Percentiles rank a stretch among this genome's conserved stretches.
These are phyloP conservation scores for Promerops cafer DNA, from an alignment of 2,113 vertebrate species.

Conservation along the genomic window DNA sequence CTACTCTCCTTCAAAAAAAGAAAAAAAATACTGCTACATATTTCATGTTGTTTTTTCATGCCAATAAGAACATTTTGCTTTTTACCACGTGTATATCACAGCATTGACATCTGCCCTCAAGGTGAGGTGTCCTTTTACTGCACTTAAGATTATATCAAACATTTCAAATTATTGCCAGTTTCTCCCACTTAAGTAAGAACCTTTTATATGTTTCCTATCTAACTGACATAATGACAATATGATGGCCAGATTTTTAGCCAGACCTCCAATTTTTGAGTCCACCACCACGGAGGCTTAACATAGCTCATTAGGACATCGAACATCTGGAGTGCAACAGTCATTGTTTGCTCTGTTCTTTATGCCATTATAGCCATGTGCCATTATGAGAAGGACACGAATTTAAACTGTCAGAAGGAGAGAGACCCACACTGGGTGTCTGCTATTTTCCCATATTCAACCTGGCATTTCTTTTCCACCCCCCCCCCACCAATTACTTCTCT, in stretches of 20 bases:
- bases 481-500: neutral
- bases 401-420: neutral
- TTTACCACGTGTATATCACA: neutral
- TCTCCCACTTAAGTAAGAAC: neutral
- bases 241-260: neutral
- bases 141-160: conserved; percentile 1
- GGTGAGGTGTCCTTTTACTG: conserved; percentile 11
- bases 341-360: neutral
- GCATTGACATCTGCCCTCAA: conserved; percentile 12
- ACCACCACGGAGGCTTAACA: neutral
- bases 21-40: neutral
- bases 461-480: too few species aligned
- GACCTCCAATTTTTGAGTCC: neutral
- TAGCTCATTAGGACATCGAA: neutral
- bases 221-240: neutral
- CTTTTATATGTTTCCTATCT: neutral
- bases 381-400: neutral
- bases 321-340: conserved; percentile 6
- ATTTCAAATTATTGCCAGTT: conserved; percentile 20
- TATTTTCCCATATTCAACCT: neutral
- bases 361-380: neutral
- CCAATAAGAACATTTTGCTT: conserved; percentile 8
- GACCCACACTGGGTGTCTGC: neutral
- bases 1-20: neutral
- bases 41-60: neutral